Conservation (phyloP, 2,113 vertebrate genomes). For the Euleptes europaea region DNA sequence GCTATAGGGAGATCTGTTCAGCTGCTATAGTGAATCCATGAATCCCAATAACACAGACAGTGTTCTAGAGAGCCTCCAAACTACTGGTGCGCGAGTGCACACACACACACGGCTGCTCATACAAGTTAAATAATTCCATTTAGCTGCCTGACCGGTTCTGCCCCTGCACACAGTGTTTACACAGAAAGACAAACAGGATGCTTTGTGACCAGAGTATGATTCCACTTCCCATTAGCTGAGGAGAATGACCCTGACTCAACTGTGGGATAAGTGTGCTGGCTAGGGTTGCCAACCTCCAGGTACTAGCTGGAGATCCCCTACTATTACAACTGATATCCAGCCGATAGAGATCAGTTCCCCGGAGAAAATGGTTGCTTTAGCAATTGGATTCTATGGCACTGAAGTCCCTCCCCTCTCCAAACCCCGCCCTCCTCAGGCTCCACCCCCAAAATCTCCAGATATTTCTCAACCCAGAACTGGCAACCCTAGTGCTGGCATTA, state of each 20-base stretch:
- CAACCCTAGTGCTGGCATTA: too few species aligned
- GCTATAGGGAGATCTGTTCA: not conserved
- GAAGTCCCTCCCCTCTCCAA: too few species aligned
- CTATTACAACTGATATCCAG: too few species aligned
- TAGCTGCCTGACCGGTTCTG: slow-evolving; percentile 22
- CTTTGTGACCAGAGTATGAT: not conserved
- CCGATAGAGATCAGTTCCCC: too few species aligned
- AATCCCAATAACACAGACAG: not conserved
- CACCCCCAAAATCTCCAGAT: too few species aligned
- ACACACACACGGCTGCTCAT: rapidly evolving
- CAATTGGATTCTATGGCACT: too few species aligned
- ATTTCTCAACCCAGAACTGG: too few species aligned
- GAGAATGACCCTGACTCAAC: not conserved
- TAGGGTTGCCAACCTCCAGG: too few species aligned
- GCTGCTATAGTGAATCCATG: not conserved
- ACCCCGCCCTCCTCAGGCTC: too few species aligned
- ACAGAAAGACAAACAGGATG: slow-evolving; percentile 52
- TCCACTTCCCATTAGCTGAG: not conserved
- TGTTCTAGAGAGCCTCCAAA: rapidly evolving
- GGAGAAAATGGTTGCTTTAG: too few species aligned
- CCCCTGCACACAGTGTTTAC: slow-evolving; percentile 23
- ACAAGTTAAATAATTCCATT: not conserved
- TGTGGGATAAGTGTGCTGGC: not conserved
- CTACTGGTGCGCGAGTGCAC: rapidly evolving
- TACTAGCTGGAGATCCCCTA: too few species aligned